Conservation (phyloP, 2,888 invertebrate species). For the Lasioglossum marginatum region DNA sequence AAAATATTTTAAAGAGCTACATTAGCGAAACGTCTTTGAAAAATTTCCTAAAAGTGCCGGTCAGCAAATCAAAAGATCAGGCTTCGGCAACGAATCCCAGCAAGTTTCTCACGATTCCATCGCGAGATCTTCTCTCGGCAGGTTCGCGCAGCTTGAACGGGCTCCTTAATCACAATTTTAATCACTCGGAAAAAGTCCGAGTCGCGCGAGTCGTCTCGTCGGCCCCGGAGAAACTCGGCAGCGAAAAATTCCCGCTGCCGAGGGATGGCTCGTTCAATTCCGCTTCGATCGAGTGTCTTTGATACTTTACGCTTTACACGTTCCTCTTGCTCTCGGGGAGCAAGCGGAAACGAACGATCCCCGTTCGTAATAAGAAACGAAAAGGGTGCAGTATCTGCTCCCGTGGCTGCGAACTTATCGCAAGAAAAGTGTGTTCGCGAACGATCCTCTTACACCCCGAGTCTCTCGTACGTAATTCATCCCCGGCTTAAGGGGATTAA, state of each 20-base stretch:
- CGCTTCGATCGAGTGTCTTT: constrained; percentile 4
- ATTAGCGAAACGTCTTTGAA: background rate
- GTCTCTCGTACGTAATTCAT: constrained; percentile 40
- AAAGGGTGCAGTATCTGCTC: background rate
- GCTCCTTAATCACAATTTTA: background rate
- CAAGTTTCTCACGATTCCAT: background rate
- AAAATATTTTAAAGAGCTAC: no score
- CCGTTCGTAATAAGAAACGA: background rate
- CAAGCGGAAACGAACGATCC: background rate
- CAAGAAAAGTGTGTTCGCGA: constrained; percentile 9
- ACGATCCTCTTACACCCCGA: constrained; percentile 5
- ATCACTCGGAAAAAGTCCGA: background rate
- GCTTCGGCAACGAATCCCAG: background rate
- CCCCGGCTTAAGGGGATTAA: constrained; percentile 35
- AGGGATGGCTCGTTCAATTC: background rate
- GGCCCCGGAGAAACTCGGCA: background rate
- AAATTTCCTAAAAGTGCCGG: background rate
- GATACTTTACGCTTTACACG: background rate
- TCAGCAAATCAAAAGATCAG: background rate
- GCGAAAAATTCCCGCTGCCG: background rate
- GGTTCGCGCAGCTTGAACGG: background rate
- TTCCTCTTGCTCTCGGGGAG: background rate
- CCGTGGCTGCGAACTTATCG: constrained; percentile 7
- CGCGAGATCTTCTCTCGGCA: no score
- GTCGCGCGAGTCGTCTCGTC: background rate